A percentile compares a stretch with the other conserved stretches of the same genome.
Conservation (phyloP, 2,888 invertebrate genomes). For the Watsonalla binaria region DNA sequence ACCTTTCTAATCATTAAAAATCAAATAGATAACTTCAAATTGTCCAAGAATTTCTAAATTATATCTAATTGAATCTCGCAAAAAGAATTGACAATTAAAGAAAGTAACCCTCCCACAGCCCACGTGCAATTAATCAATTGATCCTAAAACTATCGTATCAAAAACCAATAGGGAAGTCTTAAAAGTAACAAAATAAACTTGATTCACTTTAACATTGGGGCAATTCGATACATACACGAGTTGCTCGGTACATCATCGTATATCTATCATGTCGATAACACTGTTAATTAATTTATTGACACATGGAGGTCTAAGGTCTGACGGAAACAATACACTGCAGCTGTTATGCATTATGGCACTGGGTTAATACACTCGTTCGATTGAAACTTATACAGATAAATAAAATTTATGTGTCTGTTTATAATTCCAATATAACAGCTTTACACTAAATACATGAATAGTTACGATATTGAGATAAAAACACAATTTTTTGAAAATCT, state of each 20-base stretch:
- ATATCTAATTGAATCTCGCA: too few species aligned
- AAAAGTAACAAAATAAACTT: neutral
- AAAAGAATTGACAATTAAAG: too few species aligned
- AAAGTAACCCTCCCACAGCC: too few species aligned
- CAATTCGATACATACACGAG: neutral
- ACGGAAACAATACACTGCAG: constrained; percentile 23
- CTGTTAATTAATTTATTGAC: constrained; percentile 52
- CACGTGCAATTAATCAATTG: neutral
- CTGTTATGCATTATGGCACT: constrained; percentile 12
- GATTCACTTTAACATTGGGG: neutral
- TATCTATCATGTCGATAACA: constrained; percentile 20
- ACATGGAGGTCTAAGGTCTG: constrained; percentile 28
- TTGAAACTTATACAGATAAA: neutral
- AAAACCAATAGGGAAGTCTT: too few species aligned
- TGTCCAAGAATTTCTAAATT: too few species aligned
- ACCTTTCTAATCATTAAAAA: too few species aligned
- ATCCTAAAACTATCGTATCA: neutral
- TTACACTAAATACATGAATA: too few species aligned
- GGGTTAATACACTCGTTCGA: constrained; percentile 17
- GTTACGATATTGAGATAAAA: too few species aligned
- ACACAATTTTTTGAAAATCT: too few species aligned
- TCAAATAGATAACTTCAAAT: too few species aligned
- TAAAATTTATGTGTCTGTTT: too few species aligned
- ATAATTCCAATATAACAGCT: too few species aligned
- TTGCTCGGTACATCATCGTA: constrained; percentile 6